phyloP scores from a whole-genome alignment of 2,888 invertebrate species.

The Hetaerina titia region DNA sequence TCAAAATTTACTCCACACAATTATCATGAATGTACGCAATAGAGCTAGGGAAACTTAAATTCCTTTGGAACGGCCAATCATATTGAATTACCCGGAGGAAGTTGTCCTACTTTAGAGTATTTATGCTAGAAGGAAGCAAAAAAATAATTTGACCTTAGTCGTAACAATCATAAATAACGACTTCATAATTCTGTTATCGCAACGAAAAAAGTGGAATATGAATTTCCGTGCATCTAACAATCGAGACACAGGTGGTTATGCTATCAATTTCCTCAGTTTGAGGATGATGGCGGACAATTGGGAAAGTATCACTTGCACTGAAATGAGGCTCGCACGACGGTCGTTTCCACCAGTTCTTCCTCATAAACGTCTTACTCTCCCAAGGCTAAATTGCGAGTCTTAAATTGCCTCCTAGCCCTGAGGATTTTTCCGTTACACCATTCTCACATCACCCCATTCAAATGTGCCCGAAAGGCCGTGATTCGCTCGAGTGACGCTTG shows the following conservation, averaged over 20 bases:
- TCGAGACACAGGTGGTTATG: neutral
- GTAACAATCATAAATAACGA: neutral
- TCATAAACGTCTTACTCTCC: neutral
- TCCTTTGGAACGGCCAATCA: too few relatives aligned
- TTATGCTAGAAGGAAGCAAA: neutral
- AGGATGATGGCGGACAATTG: neutral
- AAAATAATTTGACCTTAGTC: neutral
- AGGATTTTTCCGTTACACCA: neutral
- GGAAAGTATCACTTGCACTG: too few relatives aligned
- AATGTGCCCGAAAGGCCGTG: neutral
- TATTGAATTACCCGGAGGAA: too few relatives aligned
- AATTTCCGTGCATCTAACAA: neutral
- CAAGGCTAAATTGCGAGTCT: neutral
- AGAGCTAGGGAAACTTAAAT: too few relatives aligned
- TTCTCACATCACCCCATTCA: conserved; percentile 5
- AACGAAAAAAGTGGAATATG: neutral
- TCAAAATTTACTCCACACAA: too few relatives aligned
- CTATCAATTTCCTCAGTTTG: neutral
- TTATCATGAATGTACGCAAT: too few relatives aligned
- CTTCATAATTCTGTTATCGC: neutral
- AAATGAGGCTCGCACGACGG: too few relatives aligned
- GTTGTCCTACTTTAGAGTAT: too few relatives aligned
- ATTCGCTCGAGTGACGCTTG: conserved; percentile 55
- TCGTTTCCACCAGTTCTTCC: neutral
- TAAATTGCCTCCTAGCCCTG: neutral